Percentiles rank a stretch among this genome's conserved stretches.
Conservation (phyloP, 2,888 invertebrate genomes). For the Stenodema calcarata region DNA sequence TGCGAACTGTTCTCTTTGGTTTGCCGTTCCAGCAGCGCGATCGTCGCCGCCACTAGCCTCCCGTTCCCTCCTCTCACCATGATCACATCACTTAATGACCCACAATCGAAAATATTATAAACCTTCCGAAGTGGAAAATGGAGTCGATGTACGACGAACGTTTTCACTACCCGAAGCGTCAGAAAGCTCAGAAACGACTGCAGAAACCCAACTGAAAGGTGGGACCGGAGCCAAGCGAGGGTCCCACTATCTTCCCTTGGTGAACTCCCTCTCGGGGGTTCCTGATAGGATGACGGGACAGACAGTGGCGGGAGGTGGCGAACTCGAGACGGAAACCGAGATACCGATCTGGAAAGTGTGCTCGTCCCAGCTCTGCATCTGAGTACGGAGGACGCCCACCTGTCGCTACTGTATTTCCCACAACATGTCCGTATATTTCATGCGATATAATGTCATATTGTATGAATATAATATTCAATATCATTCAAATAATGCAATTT, state of each 20-base stretch:
- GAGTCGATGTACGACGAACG: background rate
- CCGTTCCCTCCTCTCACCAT: conserved; percentile 62
- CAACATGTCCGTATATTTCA: too few species aligned
- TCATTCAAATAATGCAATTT: too few species aligned
- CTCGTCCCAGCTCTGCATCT: background rate
- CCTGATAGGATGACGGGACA: background rate
- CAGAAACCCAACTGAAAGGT: background rate
- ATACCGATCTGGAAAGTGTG: background rate
- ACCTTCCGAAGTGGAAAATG: background rate
- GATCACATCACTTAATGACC: conserved; percentile 14
- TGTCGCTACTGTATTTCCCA: background rate
- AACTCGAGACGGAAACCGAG: background rate
- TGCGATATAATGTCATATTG: too few species aligned
- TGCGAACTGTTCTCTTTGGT: conserved; percentile 42
- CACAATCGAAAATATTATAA: background rate
- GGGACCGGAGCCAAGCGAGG: conserved; percentile 1
- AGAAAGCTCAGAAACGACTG: background rate
- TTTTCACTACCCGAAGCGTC: background rate
- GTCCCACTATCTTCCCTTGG: conserved; percentile 13
- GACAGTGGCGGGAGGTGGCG: background rate
- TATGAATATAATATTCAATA: too few species aligned
- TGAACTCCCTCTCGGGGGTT: background rate
- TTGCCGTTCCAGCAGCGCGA: conserved; percentile 64
- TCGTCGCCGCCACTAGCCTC: conserved; percentile 69
- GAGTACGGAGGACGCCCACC: background rate